Base-by-base conservation (phyloP, 1,140 invertebrate genomes). In the Lucilia cuprina region DNA sequence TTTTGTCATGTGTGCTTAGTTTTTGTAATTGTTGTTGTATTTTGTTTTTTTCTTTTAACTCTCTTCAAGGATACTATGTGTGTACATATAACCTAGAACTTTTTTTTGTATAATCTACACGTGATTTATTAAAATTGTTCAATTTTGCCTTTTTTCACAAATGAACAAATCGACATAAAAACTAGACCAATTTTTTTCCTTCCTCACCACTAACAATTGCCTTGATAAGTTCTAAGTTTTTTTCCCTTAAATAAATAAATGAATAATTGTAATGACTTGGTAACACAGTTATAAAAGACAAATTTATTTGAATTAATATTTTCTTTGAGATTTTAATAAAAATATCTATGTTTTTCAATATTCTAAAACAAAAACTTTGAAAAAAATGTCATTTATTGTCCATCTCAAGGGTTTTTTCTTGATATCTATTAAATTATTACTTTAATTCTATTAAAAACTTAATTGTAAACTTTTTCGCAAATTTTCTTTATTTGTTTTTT, bases 1-100 rank as follows among this genome's bases (percentile, higher is more conserved):
- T 0, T 55, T 12, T 55, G 12, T 55, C 50, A 55, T 55, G 17
- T 55, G 12, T 55, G 50, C 12, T 17, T 10, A 41, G 5, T 41
- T 41, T 41, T 41, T 41, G 35, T 41, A n/a, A n/a, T n/a, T 30
- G 25, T 30, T 30, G 25, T 30, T 30, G 25, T 41, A 41, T 41
- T 8, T 41, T 41, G 7, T 41, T 5, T 41, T 41, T 41, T 41
- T 41, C 41, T 41, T 41, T 8, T 41, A 41, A 8, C 35, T 77
- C 34, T 77, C 74, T 77, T 77, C 74, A 80, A 80, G 77, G 77
- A 80, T 80, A 80, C 77, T 80, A 80, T 80, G 77, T 80, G 77
- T 80, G 77, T 80, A 80, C 77, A 80, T 80, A 47, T 80, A 80
- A 80, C 77, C 77, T 80, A 80, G 77, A 80, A 80, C 14, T 78